Evolutionary conservation across 2,113 vertebrate species (phyloP).

Genomic region (Ophthalmolycus amberensis): DNA sequence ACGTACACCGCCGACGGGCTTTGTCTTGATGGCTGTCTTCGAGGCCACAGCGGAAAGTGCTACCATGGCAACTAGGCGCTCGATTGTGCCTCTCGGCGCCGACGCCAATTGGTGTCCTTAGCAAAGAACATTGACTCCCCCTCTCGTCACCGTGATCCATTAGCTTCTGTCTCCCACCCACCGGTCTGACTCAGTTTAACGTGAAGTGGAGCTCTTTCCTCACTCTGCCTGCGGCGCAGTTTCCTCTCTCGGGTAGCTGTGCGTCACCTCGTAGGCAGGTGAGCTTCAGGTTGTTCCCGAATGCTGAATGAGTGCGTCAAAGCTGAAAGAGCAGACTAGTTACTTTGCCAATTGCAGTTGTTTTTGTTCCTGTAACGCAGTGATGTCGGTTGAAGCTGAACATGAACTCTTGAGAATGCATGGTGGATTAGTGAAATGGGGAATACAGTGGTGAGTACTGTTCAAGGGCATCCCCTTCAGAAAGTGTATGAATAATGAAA

Average conservation of each 20-base stretch:
- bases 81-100: slow-evolving; percentile 16
- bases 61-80: slow-evolving; percentile 69
- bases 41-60: slow-evolving; percentile 51
- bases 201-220: slow-evolving; percentile 21
- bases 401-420: neutral
- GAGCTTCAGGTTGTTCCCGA: slow-evolving; percentile 35
- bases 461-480: slow-evolving; percentile 27
- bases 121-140: slow-evolving; percentile 41
- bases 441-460: neutral
- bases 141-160: neutral
- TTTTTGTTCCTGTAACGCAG: neutral
- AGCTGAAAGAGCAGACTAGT: neutral
- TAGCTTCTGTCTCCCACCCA: slow-evolving; percentile 40
- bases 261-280: slow-evolving; percentile 64
- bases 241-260: slow-evolving; percentile 17
- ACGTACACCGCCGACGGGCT: slow-evolving; percentile 49
- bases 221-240: slow-evolving; percentile 13
- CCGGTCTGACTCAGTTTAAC: slow-evolving; percentile 43
- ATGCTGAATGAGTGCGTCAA: slow-evolving; percentile 42
- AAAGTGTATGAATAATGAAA: slow-evolving; percentile 44
- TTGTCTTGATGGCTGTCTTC: slow-evolving; percentile 33
- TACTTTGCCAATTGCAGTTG: neutral
- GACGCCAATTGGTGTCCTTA: slow-evolving; percentile 41
- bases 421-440: neutral
- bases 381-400: neutral